Percentiles rank a stretch among this genome's conserved stretches.
These are phyloP conservation scores for Idaea biselata DNA, from an alignment of 2,888 invertebrate species.

Conservation along the genomic window DNA sequence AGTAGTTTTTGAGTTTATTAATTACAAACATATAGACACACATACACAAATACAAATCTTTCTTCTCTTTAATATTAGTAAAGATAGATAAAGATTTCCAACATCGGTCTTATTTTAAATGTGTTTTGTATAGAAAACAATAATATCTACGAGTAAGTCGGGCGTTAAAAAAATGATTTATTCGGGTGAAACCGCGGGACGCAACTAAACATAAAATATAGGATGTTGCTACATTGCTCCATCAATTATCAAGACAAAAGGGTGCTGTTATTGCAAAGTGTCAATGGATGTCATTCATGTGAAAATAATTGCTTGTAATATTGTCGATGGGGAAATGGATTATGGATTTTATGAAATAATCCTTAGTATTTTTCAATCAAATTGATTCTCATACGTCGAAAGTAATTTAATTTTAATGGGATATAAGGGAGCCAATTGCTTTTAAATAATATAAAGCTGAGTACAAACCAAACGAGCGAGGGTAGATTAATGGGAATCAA, in stretches of 20 bases:
- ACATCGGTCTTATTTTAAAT: too few relatives aligned
- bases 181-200: neutral
- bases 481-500: too few relatives aligned
- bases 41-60: too few relatives aligned
- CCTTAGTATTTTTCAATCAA: neutral
- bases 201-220: conserved; percentile 13
- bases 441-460: neutral
- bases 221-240: conserved; percentile 16
- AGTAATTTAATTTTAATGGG: neutral
- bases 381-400: neutral
- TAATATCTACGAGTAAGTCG: too few relatives aligned
- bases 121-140: too few relatives aligned
- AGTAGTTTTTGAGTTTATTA: too few relatives aligned
- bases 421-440: neutral
- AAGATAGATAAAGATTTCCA: too few relatives aligned
- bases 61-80: too few relatives aligned
- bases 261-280: conserved; percentile 27
- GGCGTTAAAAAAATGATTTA: too few relatives aligned
- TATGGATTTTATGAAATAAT: neutral
- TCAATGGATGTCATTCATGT: conserved; percentile 16
- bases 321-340: neutral
- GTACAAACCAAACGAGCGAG: too few relatives aligned
- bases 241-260: conserved; percentile 42
- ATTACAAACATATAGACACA: too few relatives aligned
- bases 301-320: conserved; percentile 3